Conservation (phyloP, 2,797 vertebrate species). For the Cryptoprocta ferox region DNA sequence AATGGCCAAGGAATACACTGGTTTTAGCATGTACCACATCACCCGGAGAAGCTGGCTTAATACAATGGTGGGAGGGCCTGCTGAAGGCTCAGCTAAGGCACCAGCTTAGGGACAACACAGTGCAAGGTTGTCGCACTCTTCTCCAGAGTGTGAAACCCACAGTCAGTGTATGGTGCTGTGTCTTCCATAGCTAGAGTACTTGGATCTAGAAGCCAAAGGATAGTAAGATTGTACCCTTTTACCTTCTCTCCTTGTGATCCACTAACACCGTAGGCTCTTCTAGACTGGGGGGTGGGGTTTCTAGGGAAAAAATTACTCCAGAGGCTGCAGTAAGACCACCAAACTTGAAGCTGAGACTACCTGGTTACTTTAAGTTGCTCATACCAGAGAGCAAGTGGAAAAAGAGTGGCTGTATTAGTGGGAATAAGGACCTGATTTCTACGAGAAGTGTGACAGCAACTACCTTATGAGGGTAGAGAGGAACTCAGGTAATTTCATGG, state of each 20-base stretch:
- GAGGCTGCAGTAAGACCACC: not conserved
- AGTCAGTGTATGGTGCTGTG: not conserved
- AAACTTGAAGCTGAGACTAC: not conserved
- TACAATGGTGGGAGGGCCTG: not conserved
- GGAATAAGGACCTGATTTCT: not conserved
- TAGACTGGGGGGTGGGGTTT: not conserved
- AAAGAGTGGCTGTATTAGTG: not conserved
- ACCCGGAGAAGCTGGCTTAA: not conserved
- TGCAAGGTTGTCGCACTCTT: not conserved
- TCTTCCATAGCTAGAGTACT: not conserved
- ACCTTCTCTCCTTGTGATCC: not conserved
- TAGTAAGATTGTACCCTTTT: not conserved
- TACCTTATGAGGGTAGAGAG: not conserved
- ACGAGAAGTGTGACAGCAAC: not conserved
- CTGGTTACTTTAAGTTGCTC: not conserved
- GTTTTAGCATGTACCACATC: not conserved
- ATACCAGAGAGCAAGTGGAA: not conserved
- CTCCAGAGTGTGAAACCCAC: not conserved
- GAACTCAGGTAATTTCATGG: not conserved
- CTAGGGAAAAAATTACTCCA: not conserved
- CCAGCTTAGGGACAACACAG: not conserved
- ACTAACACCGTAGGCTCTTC: not conserved
- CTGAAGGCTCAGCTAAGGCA: not conserved
- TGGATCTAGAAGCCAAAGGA: not conserved
- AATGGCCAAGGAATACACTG: not conserved